These are phyloP conservation scores for Drosophila biarmipes DNA, from an alignment of 1,140 invertebrate species.

Conservation along the genomic window DNA sequence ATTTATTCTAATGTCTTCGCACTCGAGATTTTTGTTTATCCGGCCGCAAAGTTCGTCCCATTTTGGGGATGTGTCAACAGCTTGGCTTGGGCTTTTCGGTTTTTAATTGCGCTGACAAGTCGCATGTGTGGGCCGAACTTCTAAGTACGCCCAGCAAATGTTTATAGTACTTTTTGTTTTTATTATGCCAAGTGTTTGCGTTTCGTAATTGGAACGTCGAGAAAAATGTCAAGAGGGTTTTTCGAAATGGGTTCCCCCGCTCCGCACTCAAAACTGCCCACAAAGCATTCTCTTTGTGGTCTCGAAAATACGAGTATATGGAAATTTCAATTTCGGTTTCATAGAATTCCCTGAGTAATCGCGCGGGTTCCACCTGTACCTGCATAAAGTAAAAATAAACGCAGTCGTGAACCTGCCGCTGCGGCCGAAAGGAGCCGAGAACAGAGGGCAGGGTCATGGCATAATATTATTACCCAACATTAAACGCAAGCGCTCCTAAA, in stretches of 20 bases:
- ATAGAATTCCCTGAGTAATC: slow-evolving; percentile 26
- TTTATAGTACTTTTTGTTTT: slow-evolving; percentile 66
- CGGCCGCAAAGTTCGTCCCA: slow-evolving; percentile 32
- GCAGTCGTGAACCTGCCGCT: slow-evolving; percentile 69
- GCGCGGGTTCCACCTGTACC: slow-evolving; percentile 71
- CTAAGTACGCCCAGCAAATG: slow-evolving; percentile 40
- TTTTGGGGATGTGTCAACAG: slow-evolving; percentile 62
- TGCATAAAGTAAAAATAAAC: slow-evolving; percentile 75
- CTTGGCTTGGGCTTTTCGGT: slow-evolving; percentile 40
- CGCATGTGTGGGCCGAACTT: slow-evolving; percentile 51
- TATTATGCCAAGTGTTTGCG: slow-evolving; percentile 74
- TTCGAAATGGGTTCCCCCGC: slow-evolving; percentile 42
- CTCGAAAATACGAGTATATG: slow-evolving; percentile 30
- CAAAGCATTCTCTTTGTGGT: slow-evolving; percentile 34
- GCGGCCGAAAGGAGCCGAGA: slow-evolving; percentile 20
- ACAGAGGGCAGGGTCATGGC: slow-evolving; percentile 59
- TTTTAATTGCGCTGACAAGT: slow-evolving; percentile 62
- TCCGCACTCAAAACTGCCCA: not conserved
- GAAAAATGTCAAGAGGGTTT: slow-evolving; percentile 63
- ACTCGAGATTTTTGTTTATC: slow-evolving; percentile 60
- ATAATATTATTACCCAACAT: slow-evolving; percentile 81
- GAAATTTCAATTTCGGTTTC: slow-evolving; percentile 49
- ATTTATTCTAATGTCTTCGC: slow-evolving; percentile 67
- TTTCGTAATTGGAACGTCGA: slow-evolving; percentile 81
- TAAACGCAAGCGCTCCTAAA: slow-evolving; percentile 73